Evolutionary conservation across 2,113 vertebrate genomes (phyloP), one percentile per base, ranked within the genome.

Genomic region (Toxotes chatareus): DNA sequence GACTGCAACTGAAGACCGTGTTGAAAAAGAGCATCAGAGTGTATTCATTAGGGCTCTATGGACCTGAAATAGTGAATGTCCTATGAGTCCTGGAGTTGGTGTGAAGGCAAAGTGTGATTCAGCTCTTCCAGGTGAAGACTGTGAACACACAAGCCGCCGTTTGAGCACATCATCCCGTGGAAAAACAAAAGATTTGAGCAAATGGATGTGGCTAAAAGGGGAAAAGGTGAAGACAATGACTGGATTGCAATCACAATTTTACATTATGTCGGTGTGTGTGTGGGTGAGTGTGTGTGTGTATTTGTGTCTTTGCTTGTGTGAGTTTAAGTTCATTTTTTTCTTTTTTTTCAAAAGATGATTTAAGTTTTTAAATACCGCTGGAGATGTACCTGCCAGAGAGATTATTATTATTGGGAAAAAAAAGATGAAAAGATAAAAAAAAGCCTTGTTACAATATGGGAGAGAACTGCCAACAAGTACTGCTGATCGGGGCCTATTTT

Each of bases 401-500:
- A 95, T 96, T 95, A 95, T 82, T 79, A 89, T 85, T 72, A 79
- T 64, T 80, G 59, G 70, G 55, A 47, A 60, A 80, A 80, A 62
- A 80, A 80, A 68, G 73, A 86, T 62, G 13, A 73, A 59, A 74
- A 51, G 27, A 59, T 56, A 65, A 31, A 31, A 86, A 87, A 80
- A 93, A 80, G 83, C 86, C 88, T 92, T 90, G 93, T 94, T 94
- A 94, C 93, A 93, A 87, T 78, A 90, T 93, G 90, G 93, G 93
- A 93, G 93, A 93, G 92, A 95, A 94, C 94, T 96, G 95, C 95
- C 94, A 95, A 95, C 92, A 92, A 93, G 91, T 92, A 92, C 92
- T 93, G 94, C 92, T 94, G 92, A 93, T 90, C 70, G 96, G 96
- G 96, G 95, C 94, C 93, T 94, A 89, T 96, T 96, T 95, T 95